A percentile compares a stretch with the other conserved stretches of the same genome.
Conservation (phyloP, 2,797 vertebrate species). For the Betta splendens region DNA sequence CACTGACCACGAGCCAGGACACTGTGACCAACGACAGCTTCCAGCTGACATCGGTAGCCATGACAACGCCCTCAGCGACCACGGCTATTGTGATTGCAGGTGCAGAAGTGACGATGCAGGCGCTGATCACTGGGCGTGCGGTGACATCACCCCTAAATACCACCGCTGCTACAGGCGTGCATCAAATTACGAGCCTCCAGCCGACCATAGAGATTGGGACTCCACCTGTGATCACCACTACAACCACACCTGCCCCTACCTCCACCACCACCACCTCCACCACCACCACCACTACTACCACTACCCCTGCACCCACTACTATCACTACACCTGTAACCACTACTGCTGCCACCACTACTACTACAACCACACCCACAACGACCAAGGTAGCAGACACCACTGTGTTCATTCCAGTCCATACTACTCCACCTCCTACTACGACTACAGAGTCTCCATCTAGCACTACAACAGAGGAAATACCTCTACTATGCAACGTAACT, state of each 20-base stretch:
- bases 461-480: conserved; percentile 76
- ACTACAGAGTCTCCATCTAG: conserved; percentile 65
- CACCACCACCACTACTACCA: conserved; percentile 73
- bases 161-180: conserved; percentile 62
- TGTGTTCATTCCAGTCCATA: conserved; percentile 40
- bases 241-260: conserved; percentile 75
- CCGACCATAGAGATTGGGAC: conserved; percentile 66
- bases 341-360: conserved; percentile 17
- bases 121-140: conserved; percentile 18
- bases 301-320: conserved; percentile 73
- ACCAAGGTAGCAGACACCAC: conserved; percentile 50
- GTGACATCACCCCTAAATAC: conserved; percentile 3
- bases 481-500: conserved; percentile 90
- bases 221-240: conserved; percentile 69
- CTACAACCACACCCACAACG: conserved; percentile 40
- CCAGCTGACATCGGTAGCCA: conserved; percentile 69
- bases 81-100: conserved; percentile 53
- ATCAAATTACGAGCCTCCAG: conserved; percentile 73
- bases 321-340: conserved; percentile 32
- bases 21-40: conserved; percentile 68
- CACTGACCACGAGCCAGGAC: conserved; percentile 62
- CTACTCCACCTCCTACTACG: conserved; percentile 75
- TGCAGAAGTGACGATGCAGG: conserved; percentile 39
- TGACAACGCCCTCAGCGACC: conserved; percentile 62
- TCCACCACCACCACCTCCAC: conserved; percentile 71